Evolutionary conservation across 35 echinoderm and acorn worm species (phyloP), one percentile per base, ranked within the genome.

Genomic region (Apostichopus parvimensis): DNA sequence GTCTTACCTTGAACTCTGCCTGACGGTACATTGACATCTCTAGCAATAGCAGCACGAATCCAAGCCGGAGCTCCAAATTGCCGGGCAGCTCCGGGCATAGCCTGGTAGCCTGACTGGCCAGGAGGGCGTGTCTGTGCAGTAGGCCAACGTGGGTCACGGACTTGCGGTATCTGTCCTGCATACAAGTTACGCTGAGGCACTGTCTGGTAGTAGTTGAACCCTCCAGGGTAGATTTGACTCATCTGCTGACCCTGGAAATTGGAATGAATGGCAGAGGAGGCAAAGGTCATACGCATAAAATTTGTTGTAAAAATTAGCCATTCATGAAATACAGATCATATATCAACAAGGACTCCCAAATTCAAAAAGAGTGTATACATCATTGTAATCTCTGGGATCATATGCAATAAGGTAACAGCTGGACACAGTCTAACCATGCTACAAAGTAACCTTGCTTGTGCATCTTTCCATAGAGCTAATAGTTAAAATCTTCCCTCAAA

Each of bases 81-180:
- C 10, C 55, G 20, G 5, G 79, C 7, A 12, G 55, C 79, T 8
- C 79, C 79, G 10, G 11, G 34, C 20, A 82, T 82, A 8, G 55
- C 24, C 79, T 82, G 79, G 86, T 88, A 88, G 1, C 61, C 86
- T 10, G 86, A 54, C 64, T 88, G 86, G 8, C 75, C 22, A 22
- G 86, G 25, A 17, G 86, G 86, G 57, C 6, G 62, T 10, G 68
- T 62, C 62, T 70, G 86, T 21, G 86, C 86, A 7, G 86, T 18
- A 5, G 86, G 61, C 62, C 97, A 99, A 18, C 94, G 28, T 61
- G 94, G 97, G 72, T 96, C 94, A 86, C 92, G 92, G 25, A 99
- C 92, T 56, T 95, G 96, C 24, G 94, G 87, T 57, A 99, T 25
- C 89, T 99, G 97, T 57, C 94, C 86, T 72, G 94, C 57, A 77